Evolutionary conservation across 2,888 invertebrate genomes (phyloP).

Genomic region (Parnassius orleans): DNA sequence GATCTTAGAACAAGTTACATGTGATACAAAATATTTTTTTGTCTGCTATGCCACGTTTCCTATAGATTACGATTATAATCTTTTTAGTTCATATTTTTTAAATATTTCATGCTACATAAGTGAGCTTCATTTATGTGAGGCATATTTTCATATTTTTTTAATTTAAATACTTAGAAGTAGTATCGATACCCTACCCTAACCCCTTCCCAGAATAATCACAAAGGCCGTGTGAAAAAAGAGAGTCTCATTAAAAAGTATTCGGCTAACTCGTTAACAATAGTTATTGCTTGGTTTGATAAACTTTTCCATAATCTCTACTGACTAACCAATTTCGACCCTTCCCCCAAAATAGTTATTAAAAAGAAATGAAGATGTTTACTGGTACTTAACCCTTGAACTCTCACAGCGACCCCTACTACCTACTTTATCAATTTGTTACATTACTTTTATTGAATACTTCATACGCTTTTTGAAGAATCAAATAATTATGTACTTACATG

Average conservation of each 20-base stretch:
- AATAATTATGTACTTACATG: background rate
- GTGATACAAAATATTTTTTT: too few species aligned
- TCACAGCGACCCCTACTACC: conserved; percentile 39
- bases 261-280: conserved; percentile 32
- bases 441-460: conserved; percentile 38
- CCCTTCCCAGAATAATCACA: conserved; percentile 40
- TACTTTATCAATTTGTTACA: conserved; percentile 60
- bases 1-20: too few species aligned
- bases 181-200: conserved; percentile 17
- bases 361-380: conserved; percentile 69
- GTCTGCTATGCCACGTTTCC: too few species aligned
- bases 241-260: conserved; percentile 46
- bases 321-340: conserved; percentile 53
- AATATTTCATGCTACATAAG: too few species aligned
- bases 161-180: conserved; percentile 19
- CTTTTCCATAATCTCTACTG: conserved; percentile 39
- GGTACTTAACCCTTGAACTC: conserved; percentile 70
- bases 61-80: too few species aligned
- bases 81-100: too few species aligned
- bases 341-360: conserved; percentile 56
- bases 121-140: too few species aligned
- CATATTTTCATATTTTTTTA: background rate
- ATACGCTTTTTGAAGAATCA: conserved; percentile 23
- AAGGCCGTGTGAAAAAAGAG: conserved; percentile 55
- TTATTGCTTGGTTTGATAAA: conserved; percentile 26